Conservation (phyloP, 2,797 vertebrate genomes). For the Chrysocyon brachyurus region DNA sequence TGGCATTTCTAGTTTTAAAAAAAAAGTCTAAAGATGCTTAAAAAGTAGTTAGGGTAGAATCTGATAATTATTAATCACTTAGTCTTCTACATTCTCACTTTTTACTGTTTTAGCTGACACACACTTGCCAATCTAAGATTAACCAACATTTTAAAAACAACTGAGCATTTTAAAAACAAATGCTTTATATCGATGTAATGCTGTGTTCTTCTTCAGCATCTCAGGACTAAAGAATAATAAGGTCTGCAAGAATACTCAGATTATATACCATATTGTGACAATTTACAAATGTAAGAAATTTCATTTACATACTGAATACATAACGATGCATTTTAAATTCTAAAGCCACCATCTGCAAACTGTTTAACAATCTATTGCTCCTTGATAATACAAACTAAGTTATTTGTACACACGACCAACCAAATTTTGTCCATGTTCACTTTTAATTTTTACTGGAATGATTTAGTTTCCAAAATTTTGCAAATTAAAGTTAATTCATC, state of each 20-base stretch:
- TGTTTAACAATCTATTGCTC: neutral
- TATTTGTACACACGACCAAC: neutral
- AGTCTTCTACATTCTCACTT: neutral
- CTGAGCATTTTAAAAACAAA: neutral
- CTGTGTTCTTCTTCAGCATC: slow-evolving; percentile 24
- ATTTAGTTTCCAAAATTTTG: neutral
- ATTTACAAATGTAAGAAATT: slow-evolving; percentile 15
- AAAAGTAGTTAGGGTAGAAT: neutral
- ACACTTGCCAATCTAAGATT: neutral
- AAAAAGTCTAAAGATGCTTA: neutral
- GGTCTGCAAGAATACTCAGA: slow-evolving; percentile 17
- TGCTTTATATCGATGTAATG: neutral
- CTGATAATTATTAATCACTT: neutral
- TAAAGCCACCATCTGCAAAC: neutral
- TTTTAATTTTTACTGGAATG: neutral
- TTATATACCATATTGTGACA: neutral
- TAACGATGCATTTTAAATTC: neutral
- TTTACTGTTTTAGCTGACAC: neutral
- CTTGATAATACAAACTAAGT: slow-evolving; percentile 16
- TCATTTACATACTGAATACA: neutral
- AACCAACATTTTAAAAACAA: slow-evolving; percentile 18
- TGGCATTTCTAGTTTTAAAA: slow-evolving; percentile 64
- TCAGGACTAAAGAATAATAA: slow-evolving; percentile 58
- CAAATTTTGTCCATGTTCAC: neutral
- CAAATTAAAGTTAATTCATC: slow-evolving; percentile 26